phyloP scores from a whole-genome alignment of 2,797 vertebrate genomes.

The Sciaenops ocellatus region DNA sequence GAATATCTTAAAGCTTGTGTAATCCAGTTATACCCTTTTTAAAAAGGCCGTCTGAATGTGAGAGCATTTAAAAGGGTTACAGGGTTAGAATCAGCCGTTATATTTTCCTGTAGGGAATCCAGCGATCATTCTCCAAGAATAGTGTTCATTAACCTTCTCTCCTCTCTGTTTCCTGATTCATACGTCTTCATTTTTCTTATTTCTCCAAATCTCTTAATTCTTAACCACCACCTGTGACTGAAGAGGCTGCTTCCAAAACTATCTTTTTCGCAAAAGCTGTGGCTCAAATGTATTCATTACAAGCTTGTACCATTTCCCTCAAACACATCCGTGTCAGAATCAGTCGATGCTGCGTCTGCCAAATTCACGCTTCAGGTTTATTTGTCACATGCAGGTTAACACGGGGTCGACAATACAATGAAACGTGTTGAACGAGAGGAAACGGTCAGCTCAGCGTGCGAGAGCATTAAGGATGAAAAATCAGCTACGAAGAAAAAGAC shows the following conservation, averaged over 20 bases:
- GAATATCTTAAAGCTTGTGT: not conserved
- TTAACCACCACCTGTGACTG: not conserved
- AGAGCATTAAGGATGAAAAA: no score
- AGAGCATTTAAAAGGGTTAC: slow-evolving; percentile 29
- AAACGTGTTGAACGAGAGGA: no score
- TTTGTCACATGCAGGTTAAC: not conserved
- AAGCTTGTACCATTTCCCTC: not conserved
- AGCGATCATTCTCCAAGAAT: slow-evolving; percentile 37
- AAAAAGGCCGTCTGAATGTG: not conserved
- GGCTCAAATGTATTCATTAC: not conserved
- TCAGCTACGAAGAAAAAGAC: no score
- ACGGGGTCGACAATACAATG: not conserved
- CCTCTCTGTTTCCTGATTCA: slow-evolving; percentile 6
- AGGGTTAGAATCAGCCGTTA: slow-evolving; percentile 28
- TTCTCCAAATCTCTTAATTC: not conserved
- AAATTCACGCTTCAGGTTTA: not conserved
- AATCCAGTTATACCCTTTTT: slow-evolving; percentile 24
- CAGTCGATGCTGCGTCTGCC: not conserved
- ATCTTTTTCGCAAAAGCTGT: no score
- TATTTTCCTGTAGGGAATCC: slow-evolving; percentile 30
- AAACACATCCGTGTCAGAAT: not conserved
- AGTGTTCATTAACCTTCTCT: slow-evolving; percentile 50
- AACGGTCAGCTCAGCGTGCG: no score
- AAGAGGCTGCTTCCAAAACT: not conserved
- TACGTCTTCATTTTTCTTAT: not conserved